These are phyloP conservation scores for Rotaria macrura DNA, from an alignment of 2,888 invertebrate species.

Conservation along the genomic window DNA sequence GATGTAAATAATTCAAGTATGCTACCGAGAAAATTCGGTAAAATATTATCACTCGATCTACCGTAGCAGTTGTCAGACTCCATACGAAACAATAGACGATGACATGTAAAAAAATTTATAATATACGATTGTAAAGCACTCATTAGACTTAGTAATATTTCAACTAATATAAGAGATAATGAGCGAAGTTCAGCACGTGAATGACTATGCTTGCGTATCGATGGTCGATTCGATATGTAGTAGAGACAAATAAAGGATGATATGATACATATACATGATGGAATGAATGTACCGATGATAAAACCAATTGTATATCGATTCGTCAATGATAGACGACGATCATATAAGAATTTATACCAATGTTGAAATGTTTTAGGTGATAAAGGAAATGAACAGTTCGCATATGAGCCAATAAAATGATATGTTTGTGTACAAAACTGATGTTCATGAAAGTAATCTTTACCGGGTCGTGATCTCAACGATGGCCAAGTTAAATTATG, in stretches of 20 bases:
- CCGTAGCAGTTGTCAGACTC: conserved; percentile 14
- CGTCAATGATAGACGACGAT: background rate
- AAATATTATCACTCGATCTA: background rate
- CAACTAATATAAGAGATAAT: background rate
- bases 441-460: conserved; percentile 19
- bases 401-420: background rate
- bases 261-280: background rate
- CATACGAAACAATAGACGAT: background rate
- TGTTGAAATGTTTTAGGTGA: background rate
- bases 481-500: background rate
- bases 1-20: conserved; percentile 9
- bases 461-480: too few relatives aligned
- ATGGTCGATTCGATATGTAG: conserved; percentile 2
- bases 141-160: background rate
- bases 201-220: background rate
- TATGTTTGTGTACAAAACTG: conserved; percentile 13
- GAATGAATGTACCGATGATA: background rate
- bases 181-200: background rate
- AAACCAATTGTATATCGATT: conserved; percentile 19
- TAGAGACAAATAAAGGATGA: background rate
- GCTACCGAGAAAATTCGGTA: conserved; percentile 16
- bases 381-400: background rate
- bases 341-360: background rate
- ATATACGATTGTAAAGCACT: conserved; percentile 13
- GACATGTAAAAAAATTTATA: background rate